phyloP scores from a whole-genome alignment of 2,888 invertebrate genomes.

The Glaucopsyche alexis region DNA sequence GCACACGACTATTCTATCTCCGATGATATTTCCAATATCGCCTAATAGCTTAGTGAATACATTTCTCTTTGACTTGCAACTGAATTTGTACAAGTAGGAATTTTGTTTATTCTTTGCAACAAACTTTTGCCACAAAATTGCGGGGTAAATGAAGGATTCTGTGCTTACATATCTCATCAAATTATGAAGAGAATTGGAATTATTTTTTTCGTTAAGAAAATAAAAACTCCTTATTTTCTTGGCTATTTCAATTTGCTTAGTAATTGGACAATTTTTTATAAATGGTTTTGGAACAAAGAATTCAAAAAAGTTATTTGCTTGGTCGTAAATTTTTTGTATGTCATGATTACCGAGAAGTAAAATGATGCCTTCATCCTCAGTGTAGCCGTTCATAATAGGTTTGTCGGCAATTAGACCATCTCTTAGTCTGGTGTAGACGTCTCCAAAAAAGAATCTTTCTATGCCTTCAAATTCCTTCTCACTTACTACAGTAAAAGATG shows the following conservation, averaged over 20 bases:
- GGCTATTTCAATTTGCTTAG: constrained; percentile 45
- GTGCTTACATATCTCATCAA: constrained; percentile 42
- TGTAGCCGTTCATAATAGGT: not conserved
- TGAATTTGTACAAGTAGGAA: too few relatives aligned
- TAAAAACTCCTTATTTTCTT: constrained; percentile 42
- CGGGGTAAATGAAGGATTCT: constrained; percentile 42
- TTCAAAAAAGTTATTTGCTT: constrained; percentile 42
- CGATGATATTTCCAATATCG: not conserved
- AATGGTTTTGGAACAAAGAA: constrained; percentile 44
- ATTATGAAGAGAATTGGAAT: constrained; percentile 41
- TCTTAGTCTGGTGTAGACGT: too few relatives aligned
- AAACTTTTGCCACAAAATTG: constrained; percentile 44
- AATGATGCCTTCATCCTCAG: not conserved
- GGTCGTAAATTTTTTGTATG: constrained; percentile 33
- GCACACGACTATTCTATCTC: not conserved
- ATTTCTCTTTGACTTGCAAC: too few relatives aligned
- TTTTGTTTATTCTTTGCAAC: constrained; percentile 37
- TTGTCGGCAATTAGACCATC: too few relatives aligned
- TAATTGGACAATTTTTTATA: constrained; percentile 36
- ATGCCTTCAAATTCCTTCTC: too few relatives aligned
- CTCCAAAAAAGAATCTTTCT: too few relatives aligned
- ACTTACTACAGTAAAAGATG: too few relatives aligned
- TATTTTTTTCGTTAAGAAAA: constrained; percentile 41
- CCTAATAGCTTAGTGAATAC: not conserved
- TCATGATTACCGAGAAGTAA: not conserved